These are phyloP conservation scores for Dascillus cervinus DNA, from an alignment of 2,888 invertebrate genomes.

Conservation along the genomic window DNA sequence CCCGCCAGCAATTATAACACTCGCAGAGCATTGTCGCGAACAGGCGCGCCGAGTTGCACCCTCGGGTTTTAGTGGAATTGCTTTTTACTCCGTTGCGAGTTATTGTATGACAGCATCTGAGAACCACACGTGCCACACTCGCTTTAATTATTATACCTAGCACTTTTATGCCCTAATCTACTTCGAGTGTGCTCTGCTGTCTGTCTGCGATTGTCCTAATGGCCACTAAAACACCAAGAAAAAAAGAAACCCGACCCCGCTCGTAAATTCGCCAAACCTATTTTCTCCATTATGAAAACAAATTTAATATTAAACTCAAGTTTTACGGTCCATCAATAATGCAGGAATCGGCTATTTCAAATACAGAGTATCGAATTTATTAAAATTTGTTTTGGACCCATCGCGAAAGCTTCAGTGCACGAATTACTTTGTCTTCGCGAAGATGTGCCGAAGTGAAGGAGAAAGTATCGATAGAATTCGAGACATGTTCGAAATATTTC, in stretches of 20 bases:
- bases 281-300: constrained; percentile 7
- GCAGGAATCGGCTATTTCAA: constrained; percentile 8
- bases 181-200: constrained; percentile 25
- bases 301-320: constrained; percentile 11
- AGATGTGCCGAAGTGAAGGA: constrained; percentile 1
- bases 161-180: constrained; percentile 38
- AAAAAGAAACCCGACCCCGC: constrained; percentile 2
- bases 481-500: constrained; percentile 6
- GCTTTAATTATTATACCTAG: constrained; percentile 38
- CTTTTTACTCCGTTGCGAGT: constrained; percentile 32
- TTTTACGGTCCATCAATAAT: constrained; percentile 7
- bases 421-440: constrained; percentile 11
- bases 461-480: constrained; percentile 7
- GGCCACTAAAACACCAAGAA: constrained; percentile 8
- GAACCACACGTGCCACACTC: constrained; percentile 30
- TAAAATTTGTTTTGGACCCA: constrained; percentile 10
- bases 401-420: constrained; percentile 6
- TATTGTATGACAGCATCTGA: constrained; percentile 33
- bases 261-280: constrained; percentile 5
- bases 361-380: constrained; percentile 10
- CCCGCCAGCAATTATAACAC: constrained; percentile 33
- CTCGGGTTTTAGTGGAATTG: constrained; percentile 36
- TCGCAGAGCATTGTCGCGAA: constrained; percentile 27
- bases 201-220: constrained; percentile 9
- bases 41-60: constrained; percentile 23